These are phyloP conservation scores for Ophion slaviceki DNA, from an alignment of 2,888 invertebrate species.

Conservation along the genomic window DNA sequence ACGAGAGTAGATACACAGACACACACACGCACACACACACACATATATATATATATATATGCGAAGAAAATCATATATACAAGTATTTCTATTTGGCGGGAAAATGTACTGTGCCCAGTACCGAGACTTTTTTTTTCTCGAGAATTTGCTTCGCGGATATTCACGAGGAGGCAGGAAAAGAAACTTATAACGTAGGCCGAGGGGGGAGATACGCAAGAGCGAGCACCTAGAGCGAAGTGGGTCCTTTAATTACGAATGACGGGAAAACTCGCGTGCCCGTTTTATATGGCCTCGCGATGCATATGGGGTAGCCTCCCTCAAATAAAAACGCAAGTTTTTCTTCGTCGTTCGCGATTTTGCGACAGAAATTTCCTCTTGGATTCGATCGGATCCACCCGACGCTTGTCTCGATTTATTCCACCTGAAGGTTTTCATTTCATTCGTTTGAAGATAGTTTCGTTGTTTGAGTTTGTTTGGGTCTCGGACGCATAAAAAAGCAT, in stretches of 20 bases:
- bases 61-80: neutral
- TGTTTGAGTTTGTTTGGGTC: neutral
- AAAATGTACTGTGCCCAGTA: neutral
- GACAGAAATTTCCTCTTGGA: neutral
- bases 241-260: constrained; percentile 60
- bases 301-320: constrained; percentile 1
- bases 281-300: neutral
- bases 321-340: neutral
- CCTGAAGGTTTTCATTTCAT: neutral
- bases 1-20: neutral
- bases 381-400: neutral
- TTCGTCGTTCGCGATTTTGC: neutral
- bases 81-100: neutral
- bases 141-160: constrained; percentile 34
- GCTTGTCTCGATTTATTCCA: neutral
- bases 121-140: neutral
- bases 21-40: neutral
- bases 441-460: neutral
- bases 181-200: neutral
- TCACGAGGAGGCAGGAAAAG: neutral
- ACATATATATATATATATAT: neutral
- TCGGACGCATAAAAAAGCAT: neutral
- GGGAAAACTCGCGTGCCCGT: constrained; percentile 17
- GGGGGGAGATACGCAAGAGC: constrained; percentile 1
- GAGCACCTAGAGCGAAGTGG: constrained; percentile 52